Conservation (phyloP, 2,797 vertebrate genomes). For the Galago senegalensis region DNA sequence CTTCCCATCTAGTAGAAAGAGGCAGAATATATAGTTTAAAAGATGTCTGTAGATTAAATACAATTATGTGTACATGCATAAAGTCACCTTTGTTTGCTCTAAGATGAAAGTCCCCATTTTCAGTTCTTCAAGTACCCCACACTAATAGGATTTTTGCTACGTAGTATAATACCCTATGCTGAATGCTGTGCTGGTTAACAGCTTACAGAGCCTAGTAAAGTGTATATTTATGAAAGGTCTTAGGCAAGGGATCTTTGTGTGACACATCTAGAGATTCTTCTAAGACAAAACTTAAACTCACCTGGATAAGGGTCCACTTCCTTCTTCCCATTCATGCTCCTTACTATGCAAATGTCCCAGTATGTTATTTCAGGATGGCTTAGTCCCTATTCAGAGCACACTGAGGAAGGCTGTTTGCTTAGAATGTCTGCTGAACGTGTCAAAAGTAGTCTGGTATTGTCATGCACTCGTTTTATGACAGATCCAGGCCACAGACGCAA, state of each 20-base stretch:
- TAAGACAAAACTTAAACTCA: constrained; percentile 14
- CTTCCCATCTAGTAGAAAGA: background rate
- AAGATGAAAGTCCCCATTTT: constrained; percentile 43
- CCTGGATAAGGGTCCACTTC: background rate
- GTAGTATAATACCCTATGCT: background rate
- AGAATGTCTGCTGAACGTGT: constrained; percentile 67
- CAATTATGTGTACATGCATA: background rate
- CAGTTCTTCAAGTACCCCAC: constrained; percentile 1
- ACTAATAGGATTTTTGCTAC: constrained; percentile 16
- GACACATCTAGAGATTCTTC: constrained; percentile 11
- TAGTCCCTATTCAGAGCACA: constrained; percentile 68
- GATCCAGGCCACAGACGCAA: constrained; percentile 78
- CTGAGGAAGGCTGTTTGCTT: constrained; percentile 56
- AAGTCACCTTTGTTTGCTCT: background rate
- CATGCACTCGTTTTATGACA: constrained; percentile 76
- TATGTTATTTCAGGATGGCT: constrained; percentile 66
- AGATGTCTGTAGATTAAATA: background rate
- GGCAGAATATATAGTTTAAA: background rate
- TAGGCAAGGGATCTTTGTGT: background rate
- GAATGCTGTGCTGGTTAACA: no score
- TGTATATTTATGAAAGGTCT: constrained; percentile 5
- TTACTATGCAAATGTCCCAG: constrained; percentile 45
- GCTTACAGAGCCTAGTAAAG: background rate
- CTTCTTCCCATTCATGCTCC: background rate
- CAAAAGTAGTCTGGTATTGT: constrained; percentile 77